A percentile compares a stretch with the other conserved stretches of the same genome.
Evolutionary conservation across 2,888 invertebrate species (phyloP).

Genomic region (Tipula vernalis): DNA sequence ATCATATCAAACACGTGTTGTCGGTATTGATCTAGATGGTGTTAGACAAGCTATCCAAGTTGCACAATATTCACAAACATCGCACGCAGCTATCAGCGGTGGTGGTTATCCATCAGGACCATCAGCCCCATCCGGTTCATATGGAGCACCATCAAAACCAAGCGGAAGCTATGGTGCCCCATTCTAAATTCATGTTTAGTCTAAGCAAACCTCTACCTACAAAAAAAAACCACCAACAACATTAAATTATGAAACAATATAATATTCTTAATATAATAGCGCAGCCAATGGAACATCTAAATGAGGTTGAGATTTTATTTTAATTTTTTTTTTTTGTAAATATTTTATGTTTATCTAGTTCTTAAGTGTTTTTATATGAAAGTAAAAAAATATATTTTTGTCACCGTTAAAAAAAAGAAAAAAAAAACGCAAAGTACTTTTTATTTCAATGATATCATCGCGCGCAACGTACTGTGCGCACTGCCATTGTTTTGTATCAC

Average conservation of each 20-base stretch:
- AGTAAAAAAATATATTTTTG: slow-evolving; percentile 35
- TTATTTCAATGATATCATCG: not conserved
- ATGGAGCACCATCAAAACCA: slow-evolving; percentile 47
- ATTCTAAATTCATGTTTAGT: slow-evolving; percentile 14
- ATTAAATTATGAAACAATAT: not conserved
- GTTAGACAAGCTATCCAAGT: slow-evolving; percentile 80
- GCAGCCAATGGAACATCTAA: slow-evolving; percentile 4
- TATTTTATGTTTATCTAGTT: slow-evolving; percentile 19
- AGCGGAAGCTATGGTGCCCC: slow-evolving; percentile 54
- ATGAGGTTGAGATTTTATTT: slow-evolving; percentile 21
- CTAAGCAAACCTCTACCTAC: not conserved
- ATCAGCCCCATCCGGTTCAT: slow-evolving; percentile 43
- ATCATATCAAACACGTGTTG: slow-evolving; percentile 46
- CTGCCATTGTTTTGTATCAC: not conserved
- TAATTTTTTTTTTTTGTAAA: slow-evolving; percentile 22
- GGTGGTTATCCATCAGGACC: slow-evolving; percentile 31
- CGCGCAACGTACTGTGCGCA: not conserved
- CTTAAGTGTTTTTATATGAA: slow-evolving; percentile 21
- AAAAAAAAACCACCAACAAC: not conserved
- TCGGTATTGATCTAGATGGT: slow-evolving; percentile 74
- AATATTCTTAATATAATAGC: slow-evolving; percentile 1
- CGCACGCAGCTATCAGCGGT: slow-evolving; percentile 38
- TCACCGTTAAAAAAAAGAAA: slow-evolving; percentile 31
- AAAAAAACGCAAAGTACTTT: not conserved
- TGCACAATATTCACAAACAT: slow-evolving; percentile 66